phyloP scores from a whole-genome alignment of 1,140 invertebrate genomes.

The Planococcus citri region DNA sequence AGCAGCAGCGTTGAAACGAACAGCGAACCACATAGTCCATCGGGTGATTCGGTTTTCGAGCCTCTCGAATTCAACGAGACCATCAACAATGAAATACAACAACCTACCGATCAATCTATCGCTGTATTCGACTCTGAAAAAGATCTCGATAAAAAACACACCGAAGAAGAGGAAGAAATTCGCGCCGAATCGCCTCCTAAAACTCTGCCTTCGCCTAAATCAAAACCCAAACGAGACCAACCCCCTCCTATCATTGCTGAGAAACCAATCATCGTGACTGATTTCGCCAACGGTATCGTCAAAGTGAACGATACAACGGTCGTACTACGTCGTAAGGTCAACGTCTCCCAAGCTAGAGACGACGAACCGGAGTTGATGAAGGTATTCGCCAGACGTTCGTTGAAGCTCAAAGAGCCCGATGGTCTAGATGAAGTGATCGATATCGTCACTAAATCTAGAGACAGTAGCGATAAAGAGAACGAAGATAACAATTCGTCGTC shows the following conservation, averaged over 20 bases:
- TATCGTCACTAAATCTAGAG: conserved; percentile 39
- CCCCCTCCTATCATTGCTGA: conserved; percentile 18
- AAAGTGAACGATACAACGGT: conserved; percentile 20
- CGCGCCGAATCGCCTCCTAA: background rate
- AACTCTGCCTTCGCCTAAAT: background rate
- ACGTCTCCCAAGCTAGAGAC: conserved; percentile 36
- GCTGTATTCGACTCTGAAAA: conserved; percentile 38
- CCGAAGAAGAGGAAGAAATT: background rate
- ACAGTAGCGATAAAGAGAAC: conserved; percentile 55
- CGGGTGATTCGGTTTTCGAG: background rate
- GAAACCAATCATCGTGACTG: conserved; percentile 36
- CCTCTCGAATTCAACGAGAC: background rate
- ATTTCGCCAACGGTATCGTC: conserved; percentile 34
- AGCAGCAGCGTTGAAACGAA: background rate
- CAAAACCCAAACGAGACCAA: conserved; percentile 21
- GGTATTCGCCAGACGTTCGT: conserved; percentile 59
- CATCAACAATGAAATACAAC: background rate
- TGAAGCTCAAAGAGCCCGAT: conserved; percentile 57
- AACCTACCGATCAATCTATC: background rate
- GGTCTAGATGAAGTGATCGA: conserved; percentile 34
- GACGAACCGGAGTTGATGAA: conserved; percentile 64
- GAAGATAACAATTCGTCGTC: conserved; percentile 35
- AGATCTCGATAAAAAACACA: conserved; percentile 31
- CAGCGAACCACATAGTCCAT: background rate
- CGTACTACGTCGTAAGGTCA: conserved; percentile 24